Percentiles rank a stretch among this genome's conserved stretches.
Conservation (phyloP, 1,140 invertebrate genomes). For the Dufourea novaeangliae region DNA sequence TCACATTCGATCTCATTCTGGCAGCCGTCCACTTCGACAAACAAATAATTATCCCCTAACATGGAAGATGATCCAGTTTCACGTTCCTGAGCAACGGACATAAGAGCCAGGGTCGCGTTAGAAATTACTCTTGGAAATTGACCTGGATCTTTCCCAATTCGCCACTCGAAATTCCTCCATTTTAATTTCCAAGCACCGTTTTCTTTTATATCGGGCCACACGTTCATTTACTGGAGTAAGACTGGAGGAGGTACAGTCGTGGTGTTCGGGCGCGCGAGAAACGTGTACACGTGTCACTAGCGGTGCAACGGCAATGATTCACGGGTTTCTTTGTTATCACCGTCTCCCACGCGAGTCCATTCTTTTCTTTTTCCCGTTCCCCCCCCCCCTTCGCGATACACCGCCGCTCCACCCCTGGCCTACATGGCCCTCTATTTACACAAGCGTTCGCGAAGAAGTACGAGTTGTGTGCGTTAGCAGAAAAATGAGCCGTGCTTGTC, state of each 20-base stretch:
- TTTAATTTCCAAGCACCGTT: not conserved
- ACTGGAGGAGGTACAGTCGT: not conserved
- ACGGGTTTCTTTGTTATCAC: constrained; percentile 37
- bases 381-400: not conserved
- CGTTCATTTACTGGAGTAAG: constrained; percentile 18
- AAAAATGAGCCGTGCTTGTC: not conserved
- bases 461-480: not conserved
- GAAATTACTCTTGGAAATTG: constrained; percentile 4
- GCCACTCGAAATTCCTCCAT: not conserved
- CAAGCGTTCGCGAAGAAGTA: not conserved
- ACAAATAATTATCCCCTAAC: constrained; percentile 1
- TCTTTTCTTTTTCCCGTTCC: not conserved
- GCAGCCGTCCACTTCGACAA: not conserved
- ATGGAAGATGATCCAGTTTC: not conserved
- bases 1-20: not conserved
- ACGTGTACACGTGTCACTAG: constrained; percentile 36
- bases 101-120: not conserved
- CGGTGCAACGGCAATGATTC: constrained; percentile 44
- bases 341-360: not conserved
- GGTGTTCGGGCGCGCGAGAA: not conserved
- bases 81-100: not conserved
- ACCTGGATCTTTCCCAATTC: not conserved
- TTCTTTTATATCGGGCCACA: not conserved
- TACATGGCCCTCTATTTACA: not conserved
- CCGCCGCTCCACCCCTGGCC: not conserved